Evolutionary conservation across 2,888 invertebrate genomes (phyloP).

Genomic region (Syrista parreyssii): DNA sequence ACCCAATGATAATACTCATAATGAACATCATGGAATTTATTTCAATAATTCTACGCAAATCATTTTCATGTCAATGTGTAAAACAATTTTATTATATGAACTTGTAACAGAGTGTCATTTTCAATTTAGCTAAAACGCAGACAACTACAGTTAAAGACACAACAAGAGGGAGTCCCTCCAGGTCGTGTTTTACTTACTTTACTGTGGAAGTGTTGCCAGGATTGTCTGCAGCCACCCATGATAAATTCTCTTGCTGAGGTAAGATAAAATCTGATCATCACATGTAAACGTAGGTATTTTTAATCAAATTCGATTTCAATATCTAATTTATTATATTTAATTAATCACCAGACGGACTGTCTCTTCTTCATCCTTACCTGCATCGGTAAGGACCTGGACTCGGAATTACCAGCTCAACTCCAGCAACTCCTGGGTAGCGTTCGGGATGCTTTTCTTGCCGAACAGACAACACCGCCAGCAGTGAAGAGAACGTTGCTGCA

Average conservation of each 20-base stretch:
- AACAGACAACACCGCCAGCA: slow-evolving; percentile 77
- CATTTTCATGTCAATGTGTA: neutral
- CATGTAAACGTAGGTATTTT: neutral
- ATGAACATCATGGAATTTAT: neutral
- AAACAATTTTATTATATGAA: neutral
- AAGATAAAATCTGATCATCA: slow-evolving; percentile 42
- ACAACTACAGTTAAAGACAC: slow-evolving; percentile 69
- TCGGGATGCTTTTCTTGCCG: slow-evolving; percentile 86
- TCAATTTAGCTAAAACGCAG: slow-evolving; percentile 75
- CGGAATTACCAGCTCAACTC: slow-evolving; percentile 83
- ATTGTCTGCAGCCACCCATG: slow-evolving; percentile 82
- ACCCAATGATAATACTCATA: neutral
- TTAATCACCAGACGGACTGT: slow-evolving; percentile 78
- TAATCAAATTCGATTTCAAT: neutral
- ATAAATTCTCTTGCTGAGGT: slow-evolving; percentile 86
- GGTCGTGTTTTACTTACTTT: slow-evolving; percentile 84
- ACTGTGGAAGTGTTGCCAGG: slow-evolving; percentile 89
- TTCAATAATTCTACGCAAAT: neutral
- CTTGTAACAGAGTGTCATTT: neutral
- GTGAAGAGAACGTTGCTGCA: slow-evolving; percentile 88
- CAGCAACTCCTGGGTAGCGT: slow-evolving; percentile 83
- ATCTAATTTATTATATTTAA: slow-evolving; percentile 14
- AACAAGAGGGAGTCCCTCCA: slow-evolving; percentile 73
- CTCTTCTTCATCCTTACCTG: slow-evolving; percentile 90
- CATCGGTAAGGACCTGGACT: slow-evolving; percentile 88